Base-by-base conservation (phyloP, 2,888 invertebrate genomes). In the Xestia sexstrigata region DNA sequence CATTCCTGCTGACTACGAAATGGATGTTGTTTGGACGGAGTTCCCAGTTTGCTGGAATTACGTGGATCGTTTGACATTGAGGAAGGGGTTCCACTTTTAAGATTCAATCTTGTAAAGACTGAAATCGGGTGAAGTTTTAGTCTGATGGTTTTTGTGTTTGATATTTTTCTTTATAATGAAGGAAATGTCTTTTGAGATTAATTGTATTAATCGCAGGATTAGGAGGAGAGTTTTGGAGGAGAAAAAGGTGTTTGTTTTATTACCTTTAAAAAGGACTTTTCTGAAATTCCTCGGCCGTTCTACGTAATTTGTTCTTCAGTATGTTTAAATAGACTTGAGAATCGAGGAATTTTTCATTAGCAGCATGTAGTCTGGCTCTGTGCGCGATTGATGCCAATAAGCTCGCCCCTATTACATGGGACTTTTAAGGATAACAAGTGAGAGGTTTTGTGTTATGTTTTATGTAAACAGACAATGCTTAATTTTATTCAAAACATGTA, bases 31-130 rank as follows among this genome's bases (percentile, higher is more conserved):
- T 81, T 70, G 79, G 81, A 72, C 70, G 45, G 79, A 86, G 88
- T 89, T 89, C 79, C 76, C 79, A 83, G 87, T 87, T 89, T 88
- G 86, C 60, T 74, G 63, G 66, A 82, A 87, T 86, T 83, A 86
- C 80, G 81, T 87, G 78, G 76, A 63, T 81, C 83, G 82, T 81
- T 84, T 85, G 80, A 79, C 78, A 83, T 84, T 87, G 72, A 72
- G 68, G 74, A 79, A 84, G 75, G 75, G 83, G 78, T 87, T 74
- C 69, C 70, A 79, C 66, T 87, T 89, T 78, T 81, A 82, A 88
- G 79, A 88, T 87, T 87, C 72, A 88, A 88, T 88, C 89, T 89
- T 87, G 78, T 84, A 77, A 84, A 88, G 80, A 73, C 77, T 79
- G 62, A 75, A 89, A 86, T 75, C 62, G 60, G 77, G 78, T 80